Percentiles rank a stretch among this genome's conserved stretches.
These are phyloP conservation scores for Dysmachus trigonus DNA, from an alignment of 2,888 invertebrate species.

Conservation along the genomic window DNA sequence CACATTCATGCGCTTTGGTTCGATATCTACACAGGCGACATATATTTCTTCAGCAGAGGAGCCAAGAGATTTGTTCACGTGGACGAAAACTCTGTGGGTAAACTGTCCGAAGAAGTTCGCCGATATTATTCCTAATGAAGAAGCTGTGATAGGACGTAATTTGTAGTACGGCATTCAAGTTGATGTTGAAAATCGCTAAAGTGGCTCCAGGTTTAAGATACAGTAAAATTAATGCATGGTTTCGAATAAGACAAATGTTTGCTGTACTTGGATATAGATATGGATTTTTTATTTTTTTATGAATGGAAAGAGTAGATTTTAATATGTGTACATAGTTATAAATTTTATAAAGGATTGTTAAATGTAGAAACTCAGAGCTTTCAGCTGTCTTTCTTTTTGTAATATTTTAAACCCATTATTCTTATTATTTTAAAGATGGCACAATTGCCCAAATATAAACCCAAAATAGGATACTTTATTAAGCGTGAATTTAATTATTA, in stretches of 20 bases:
- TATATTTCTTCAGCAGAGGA: constrained; percentile 91
- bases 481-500: neutral
- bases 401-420: neutral
- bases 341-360: neutral
- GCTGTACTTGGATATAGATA: too few species aligned
- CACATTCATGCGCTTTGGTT: constrained; percentile 97
- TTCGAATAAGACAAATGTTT: too few species aligned
- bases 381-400: neutral
- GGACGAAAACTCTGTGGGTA: constrained; percentile 81
- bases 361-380: neutral
- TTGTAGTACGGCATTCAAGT: too few species aligned
- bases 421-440: too few species aligned
- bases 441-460: neutral
- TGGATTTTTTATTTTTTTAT: neutral
- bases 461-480: neutral
- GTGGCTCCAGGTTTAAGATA: neutral
- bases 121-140: constrained; percentile 79
- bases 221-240: neutral
- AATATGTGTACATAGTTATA: neutral
- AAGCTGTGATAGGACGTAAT: neutral
- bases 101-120: constrained; percentile 78
- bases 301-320: too few species aligned
- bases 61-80: constrained; percentile 86
- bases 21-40: constrained; percentile 95
- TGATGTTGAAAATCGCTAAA: too few species aligned